Percentiles rank a stretch among this genome's conserved stretches.
Conservation (phyloP, 2,888 invertebrate genomes). For the Scaptomyza flava region DNA sequence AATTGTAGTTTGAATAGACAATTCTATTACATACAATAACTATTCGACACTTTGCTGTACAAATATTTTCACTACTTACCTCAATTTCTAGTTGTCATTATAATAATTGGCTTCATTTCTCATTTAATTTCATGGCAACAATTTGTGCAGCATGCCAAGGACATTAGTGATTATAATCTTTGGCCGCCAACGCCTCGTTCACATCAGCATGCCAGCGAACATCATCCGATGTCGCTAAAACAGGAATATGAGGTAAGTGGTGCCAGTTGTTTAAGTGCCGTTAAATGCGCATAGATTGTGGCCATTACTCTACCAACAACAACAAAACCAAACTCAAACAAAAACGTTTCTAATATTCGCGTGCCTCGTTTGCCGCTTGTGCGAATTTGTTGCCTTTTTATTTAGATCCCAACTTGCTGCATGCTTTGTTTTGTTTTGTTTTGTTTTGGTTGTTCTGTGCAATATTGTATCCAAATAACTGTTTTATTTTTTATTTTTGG, state of each 20-base stretch:
- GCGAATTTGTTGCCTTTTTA: constrained; percentile 54
- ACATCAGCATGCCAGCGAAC: constrained; percentile 79
- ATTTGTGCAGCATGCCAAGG: constrained; percentile 84
- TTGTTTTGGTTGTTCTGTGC: constrained; percentile 26
- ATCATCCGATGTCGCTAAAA: constrained; percentile 83
- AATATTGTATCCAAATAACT: constrained; percentile 49
- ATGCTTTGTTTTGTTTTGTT: constrained; percentile 15
- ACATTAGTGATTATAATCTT: constrained; percentile 84
- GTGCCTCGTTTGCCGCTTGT: constrained; percentile 45
- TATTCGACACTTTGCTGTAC: neutral
- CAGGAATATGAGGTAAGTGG: constrained; percentile 84
- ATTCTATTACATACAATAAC: neutral
- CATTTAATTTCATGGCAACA: constrained; percentile 69
- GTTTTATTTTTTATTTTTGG: constrained; percentile 38
- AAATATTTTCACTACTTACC: neutral
- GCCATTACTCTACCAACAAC: constrained; percentile 46
- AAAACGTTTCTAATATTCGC: constrained; percentile 74
- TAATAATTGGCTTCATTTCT: constrained; percentile 17
- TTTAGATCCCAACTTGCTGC: constrained; percentile 27
- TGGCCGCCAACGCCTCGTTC: constrained; percentile 84
- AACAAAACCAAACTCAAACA: constrained; percentile 33
- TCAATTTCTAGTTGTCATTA: neutral
- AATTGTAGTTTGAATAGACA: neutral
- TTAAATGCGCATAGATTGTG: constrained; percentile 52
- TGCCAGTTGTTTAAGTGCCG: constrained; percentile 44